Conservation (phyloP, 2,113 vertebrate genomes). For the Upupa epops region DNA sequence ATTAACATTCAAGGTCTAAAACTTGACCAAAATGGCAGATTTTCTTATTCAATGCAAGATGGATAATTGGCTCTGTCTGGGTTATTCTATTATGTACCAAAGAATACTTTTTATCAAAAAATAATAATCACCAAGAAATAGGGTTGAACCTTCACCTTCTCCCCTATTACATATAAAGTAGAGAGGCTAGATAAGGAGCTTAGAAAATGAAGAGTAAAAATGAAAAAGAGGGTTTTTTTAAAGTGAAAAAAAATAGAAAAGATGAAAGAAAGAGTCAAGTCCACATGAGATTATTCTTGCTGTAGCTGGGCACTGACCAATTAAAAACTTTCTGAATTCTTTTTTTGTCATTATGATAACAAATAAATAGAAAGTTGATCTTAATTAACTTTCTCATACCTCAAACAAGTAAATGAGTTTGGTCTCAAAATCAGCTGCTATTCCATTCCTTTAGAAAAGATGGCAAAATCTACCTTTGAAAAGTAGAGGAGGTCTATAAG, state of each 20-base stretch:
- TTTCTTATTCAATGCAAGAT: conserved; percentile 20
- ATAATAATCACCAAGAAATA: conserved; percentile 45
- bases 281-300: background rate
- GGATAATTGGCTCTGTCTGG: conserved; percentile 44
- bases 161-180: background rate
- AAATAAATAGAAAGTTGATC: no score
- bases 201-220: background rate
- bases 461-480: background rate
- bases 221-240: background rate
- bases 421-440: background rate
- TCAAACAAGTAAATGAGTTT: background rate
- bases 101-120: conserved; percentile 47
- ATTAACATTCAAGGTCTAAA: conserved; percentile 18
- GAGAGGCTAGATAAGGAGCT: background rate
- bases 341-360: background rate
- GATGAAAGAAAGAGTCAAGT: background rate
- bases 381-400: background rate
- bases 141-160: conserved; percentile 42
- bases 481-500: background rate
- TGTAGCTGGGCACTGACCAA: background rate
- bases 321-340: background rate
- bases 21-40: conserved; percentile 10
- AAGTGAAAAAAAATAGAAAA: background rate
- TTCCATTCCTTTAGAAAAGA: background rate
- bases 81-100: conserved; percentile 29